These are phyloP conservation scores for Anabacerthia variegaticeps DNA, from an alignment of 2,797 vertebrate genomes.

Conservation along the genomic window DNA sequence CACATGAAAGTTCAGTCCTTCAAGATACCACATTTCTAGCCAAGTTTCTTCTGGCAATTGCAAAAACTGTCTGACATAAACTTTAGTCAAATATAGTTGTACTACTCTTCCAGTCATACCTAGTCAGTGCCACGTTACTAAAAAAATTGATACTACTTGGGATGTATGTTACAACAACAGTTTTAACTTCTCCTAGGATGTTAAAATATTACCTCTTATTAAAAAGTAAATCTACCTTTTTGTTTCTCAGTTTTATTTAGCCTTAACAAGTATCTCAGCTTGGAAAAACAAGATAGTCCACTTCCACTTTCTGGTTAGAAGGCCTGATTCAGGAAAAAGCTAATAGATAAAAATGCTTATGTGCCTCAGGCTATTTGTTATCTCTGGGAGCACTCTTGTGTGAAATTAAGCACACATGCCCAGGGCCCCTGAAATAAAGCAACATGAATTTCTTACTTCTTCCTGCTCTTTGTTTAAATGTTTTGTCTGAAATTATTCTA, in stretches of 20 bases:
- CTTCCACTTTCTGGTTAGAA: neutral
- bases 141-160: neutral
- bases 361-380: neutral
- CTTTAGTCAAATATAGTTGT: neutral
- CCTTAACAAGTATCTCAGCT: neutral
- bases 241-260: neutral
- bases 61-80: neutral
- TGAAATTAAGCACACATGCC: neutral
- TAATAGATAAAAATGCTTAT: neutral
- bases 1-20: neutral
- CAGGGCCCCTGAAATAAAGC: neutral
- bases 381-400: neutral
- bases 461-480: neutral
- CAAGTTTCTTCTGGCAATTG: neutral
- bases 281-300: neutral
- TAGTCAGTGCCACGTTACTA: neutral
- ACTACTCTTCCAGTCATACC: neutral
- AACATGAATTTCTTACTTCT: neutral
- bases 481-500: neutral
- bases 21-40: neutral
- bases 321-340: neutral
- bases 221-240: neutral
- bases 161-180: accelerated
- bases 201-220: neutral
- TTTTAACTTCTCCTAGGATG: neutral